Conservation (phyloP, 2,797 vertebrate species). For the Epinephelus malabaricus region DNA sequence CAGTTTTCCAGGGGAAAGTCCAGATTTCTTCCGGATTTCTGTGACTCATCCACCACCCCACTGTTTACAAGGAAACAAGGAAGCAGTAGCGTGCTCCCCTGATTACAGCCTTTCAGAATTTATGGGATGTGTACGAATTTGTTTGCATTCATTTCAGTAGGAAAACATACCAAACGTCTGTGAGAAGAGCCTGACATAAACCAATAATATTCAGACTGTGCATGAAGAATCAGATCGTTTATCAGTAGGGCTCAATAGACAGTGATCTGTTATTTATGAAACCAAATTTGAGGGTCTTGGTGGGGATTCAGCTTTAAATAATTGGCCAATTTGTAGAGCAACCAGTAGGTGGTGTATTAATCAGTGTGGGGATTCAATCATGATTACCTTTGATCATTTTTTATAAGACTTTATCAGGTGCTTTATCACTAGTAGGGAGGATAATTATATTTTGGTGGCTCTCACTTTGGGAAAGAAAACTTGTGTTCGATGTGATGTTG, state of each 20-base stretch:
- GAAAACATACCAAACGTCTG: too few species aligned
- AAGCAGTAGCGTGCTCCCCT: too few species aligned
- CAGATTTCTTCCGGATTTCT: too few species aligned
- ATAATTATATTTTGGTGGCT: not conserved
- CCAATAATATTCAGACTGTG: not conserved
- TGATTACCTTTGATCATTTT: not conserved
- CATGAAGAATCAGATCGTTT: not conserved
- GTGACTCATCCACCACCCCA: too few species aligned
- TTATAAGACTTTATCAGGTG: not conserved
- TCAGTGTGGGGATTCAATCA: not conserved
- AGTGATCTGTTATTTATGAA: not conserved
- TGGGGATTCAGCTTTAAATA: not conserved
- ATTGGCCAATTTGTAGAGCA: not conserved
- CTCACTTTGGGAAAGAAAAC: not conserved
- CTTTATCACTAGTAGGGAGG: not conserved
- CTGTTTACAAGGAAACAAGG: too few species aligned
- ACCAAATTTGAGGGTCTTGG: not conserved
- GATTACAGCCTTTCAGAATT: too few species aligned
- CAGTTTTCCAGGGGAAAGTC: too few species aligned
- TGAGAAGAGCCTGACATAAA: not conserved
- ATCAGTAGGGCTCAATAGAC: not conserved
- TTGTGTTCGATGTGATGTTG: not conserved
- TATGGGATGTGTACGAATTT: too few species aligned
- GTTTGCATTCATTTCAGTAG: too few species aligned
- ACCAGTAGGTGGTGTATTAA: not conserved